These are phyloP conservation scores for Sphenopsis melanotis DNA, from an alignment of 2,797 vertebrate genomes.

Conservation along the genomic window DNA sequence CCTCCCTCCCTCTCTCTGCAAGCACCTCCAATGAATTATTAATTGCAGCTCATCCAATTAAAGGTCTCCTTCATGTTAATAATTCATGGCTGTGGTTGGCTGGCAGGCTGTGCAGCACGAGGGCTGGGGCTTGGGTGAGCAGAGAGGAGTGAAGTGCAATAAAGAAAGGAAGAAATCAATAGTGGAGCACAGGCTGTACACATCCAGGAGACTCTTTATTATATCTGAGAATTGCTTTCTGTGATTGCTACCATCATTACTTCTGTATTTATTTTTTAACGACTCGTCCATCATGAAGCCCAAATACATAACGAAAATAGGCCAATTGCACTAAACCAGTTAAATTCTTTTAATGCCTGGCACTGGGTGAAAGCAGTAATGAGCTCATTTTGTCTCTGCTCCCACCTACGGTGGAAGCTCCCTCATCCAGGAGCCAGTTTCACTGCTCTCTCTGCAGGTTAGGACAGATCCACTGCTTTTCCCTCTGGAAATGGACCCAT, in stretches of 20 bases:
- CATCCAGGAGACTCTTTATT: constrained; percentile 43
- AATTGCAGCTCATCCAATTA: constrained; percentile 62
- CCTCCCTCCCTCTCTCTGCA: background rate
- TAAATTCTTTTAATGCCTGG: constrained; percentile 22
- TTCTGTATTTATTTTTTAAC: constrained; percentile 51
- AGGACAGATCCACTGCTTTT: constrained; percentile 9
- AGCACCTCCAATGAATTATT: constrained; percentile 59
- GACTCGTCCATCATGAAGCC: constrained; percentile 26
- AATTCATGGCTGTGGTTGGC: constrained; percentile 49
- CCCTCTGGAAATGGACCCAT: constrained; percentile 2
- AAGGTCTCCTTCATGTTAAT: constrained; percentile 32
- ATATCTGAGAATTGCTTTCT: constrained; percentile 57
- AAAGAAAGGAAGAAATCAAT: constrained; percentile 66
- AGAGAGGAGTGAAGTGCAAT: constrained; percentile 50
- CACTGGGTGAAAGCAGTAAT: constrained; percentile 4
- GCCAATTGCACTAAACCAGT: constrained; percentile 35
- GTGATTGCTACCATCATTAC: constrained; percentile 54
- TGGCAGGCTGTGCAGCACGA: constrained; percentile 27
- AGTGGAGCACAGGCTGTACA: constrained; percentile 36
- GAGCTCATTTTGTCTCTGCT: constrained; percentile 28
- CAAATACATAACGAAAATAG: background rate
- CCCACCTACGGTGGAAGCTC: background rate
- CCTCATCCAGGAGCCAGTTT: constrained; percentile 7
- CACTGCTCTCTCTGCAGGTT: background rate
- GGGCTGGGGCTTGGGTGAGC: constrained; percentile 3